phyloP scores from a whole-genome alignment of 2,797 vertebrate genomes.

The Macropus fuliginosus region DNA sequence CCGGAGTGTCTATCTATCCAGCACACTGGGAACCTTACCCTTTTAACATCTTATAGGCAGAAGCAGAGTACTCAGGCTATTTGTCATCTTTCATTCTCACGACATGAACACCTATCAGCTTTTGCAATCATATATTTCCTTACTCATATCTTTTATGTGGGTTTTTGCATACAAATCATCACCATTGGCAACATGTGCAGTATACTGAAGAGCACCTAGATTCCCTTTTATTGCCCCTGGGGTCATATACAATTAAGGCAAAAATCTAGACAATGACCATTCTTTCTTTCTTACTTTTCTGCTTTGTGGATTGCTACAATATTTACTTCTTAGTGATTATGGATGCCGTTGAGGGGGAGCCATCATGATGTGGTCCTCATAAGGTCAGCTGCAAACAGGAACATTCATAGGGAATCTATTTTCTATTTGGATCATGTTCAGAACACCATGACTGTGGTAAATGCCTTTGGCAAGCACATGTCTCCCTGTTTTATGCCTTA shows the following conservation, averaged over 20 bases:
- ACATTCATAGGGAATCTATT: not conserved
- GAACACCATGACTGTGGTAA: not conserved
- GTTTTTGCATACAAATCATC: not conserved
- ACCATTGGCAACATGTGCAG: not conserved
- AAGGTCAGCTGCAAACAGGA: not conserved
- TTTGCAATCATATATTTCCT: not conserved
- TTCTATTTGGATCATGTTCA: not conserved
- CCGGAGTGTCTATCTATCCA: not conserved
- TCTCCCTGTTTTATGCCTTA: not conserved
- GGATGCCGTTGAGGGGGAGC: not conserved
- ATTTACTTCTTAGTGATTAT: not conserved
- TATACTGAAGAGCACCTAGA: not conserved
- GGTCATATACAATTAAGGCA: not conserved
- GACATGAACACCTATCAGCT: not conserved
- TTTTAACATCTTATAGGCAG: not conserved
- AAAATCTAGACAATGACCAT: not conserved
- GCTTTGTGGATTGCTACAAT: not conserved
- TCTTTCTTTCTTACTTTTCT: not conserved
- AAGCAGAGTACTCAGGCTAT: not conserved
- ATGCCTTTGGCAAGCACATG: not conserved
- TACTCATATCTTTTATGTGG: not conserved
- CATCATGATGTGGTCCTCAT: not conserved
- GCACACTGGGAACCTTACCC: not conserved
- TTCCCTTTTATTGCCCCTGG: not conserved
- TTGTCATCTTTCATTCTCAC: not conserved